These are phyloP conservation scores for Heliconius hewitsoni DNA, from an alignment of 1,140 invertebrate species.

Conservation along the genomic window DNA sequence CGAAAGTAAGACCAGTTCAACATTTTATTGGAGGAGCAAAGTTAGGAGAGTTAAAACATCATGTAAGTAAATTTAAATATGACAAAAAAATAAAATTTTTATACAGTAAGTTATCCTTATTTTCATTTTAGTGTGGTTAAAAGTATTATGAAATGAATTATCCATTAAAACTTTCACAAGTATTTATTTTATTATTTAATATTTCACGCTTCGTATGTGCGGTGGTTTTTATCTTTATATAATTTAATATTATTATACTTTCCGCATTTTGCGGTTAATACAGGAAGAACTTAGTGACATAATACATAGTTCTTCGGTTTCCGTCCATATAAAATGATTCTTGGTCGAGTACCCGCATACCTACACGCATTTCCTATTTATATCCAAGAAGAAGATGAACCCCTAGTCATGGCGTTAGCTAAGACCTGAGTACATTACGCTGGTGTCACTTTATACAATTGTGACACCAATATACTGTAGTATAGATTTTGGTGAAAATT, in stretches of 20 bases:
- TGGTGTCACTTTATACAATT: too few relatives aligned
- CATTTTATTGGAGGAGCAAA: conserved; percentile 15
- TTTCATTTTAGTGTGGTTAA: too few relatives aligned
- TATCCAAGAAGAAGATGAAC: neutral
- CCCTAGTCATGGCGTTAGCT: neutral
- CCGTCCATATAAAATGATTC: neutral
- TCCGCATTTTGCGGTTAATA: neutral
- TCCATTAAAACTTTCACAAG: too few relatives aligned
- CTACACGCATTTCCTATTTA: neutral
- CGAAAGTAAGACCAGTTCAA: conserved; percentile 7
- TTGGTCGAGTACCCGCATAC: neutral
- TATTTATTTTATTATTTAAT: too few relatives aligned
- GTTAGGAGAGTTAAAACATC: conserved; percentile 52
- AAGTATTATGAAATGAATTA: too few relatives aligned
- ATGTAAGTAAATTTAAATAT: conserved; percentile 44
- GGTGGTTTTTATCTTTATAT: conserved; percentile 4
- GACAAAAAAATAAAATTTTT: too few relatives aligned
- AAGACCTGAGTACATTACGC: too few relatives aligned
- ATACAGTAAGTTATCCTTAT: too few relatives aligned
- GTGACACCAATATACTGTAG: too few relatives aligned
- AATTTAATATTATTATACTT: neutral
- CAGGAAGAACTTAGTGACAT: neutral
- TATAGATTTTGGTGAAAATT: too few relatives aligned
- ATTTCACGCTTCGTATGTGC: too few relatives aligned
- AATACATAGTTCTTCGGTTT: neutral